phyloP scores from a whole-genome alignment of 1,140 invertebrate genomes.

The Papilio dardanus region DNA sequence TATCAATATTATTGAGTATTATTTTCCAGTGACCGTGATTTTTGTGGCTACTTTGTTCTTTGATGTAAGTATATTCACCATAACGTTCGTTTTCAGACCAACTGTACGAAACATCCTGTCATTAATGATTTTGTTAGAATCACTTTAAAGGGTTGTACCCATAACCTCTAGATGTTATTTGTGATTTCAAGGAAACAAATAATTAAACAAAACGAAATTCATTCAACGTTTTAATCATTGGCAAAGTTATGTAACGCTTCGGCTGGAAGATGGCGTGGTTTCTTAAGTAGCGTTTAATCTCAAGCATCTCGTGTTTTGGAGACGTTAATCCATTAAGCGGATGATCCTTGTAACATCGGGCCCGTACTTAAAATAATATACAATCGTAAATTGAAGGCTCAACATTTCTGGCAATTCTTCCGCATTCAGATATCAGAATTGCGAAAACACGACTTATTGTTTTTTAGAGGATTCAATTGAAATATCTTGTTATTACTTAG shows the following conservation, averaged over 20 bases:
- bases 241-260: conserved; percentile 3
- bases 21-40: not conserved
- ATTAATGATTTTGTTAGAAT: not conserved
- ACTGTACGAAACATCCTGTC: too few species aligned
- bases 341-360: not conserved
- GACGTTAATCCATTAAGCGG: conserved; percentile 9
- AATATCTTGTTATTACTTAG: not conserved
- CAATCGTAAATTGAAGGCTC: not conserved
- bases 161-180: too few species aligned
- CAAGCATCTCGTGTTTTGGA: conserved; percentile 15
- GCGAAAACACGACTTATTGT: not conserved
- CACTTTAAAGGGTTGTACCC: too few species aligned
- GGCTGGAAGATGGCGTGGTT: not conserved
- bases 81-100: not conserved
- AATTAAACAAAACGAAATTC: not conserved
- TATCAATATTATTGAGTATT: not conserved
- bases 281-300: conserved; percentile 10
- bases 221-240: conserved; percentile 19
- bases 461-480: too few species aligned
- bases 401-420: not conserved
- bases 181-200: not conserved
- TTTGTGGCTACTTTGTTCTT: not conserved
- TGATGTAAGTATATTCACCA: not conserved
- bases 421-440: not conserved
- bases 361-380: conserved; percentile 12